Base-by-base conservation (phyloP, 2,888 invertebrate species). In the Augochlorella aurata region DNA sequence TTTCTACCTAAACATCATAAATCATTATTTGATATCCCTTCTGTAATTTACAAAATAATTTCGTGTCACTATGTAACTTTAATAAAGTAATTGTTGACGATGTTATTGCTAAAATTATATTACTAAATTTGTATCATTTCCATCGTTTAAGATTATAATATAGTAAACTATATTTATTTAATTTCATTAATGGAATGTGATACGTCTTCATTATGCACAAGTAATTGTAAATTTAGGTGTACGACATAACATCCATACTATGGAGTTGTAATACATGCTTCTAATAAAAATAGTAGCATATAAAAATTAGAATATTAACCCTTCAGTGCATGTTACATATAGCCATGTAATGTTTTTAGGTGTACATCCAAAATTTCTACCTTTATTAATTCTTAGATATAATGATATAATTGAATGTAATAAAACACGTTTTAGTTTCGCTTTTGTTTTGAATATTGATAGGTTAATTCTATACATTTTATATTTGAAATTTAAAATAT, bases 261-360 rank as follows among this genome's bases (percentile, higher is more conserved):
- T 65, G 44, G 38, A 9, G 65, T 65, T 44, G 44, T 65, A 65
- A 44, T n/a, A 65, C 61, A 63, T n/a, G 65, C n/a, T 65, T 71
- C 72, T 72, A 74, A 70, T 61, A 21, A 81, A 85, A 69, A 72
- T 52, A 75, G 66, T 61, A 73, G 54, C 45, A 69, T 74, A 74
- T 78, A 47, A 79, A 81, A 79, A 81, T 81, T 65, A 79, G 82
- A 87, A 81, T 71, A 72, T 63, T 79, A 63, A 73, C 24, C 50
- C 58, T 47, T 79, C 54, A n/a, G 18, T 78, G 47, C 50, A 71
- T 58, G n/a, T n/a, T 74, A 16, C 16, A 21, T 29, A 61, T 38
- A 14, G 10, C n/a, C 4, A 65, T 44, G 44, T 21, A 54, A 70
- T 14, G 44, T 24, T 18, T 69, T 69, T 21, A 52, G 7, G 12